Evolutionary conservation across 2,113 vertebrate genomes (phyloP), one percentile per base, ranked within the genome.

Genomic region (Malurus elegans): DNA sequence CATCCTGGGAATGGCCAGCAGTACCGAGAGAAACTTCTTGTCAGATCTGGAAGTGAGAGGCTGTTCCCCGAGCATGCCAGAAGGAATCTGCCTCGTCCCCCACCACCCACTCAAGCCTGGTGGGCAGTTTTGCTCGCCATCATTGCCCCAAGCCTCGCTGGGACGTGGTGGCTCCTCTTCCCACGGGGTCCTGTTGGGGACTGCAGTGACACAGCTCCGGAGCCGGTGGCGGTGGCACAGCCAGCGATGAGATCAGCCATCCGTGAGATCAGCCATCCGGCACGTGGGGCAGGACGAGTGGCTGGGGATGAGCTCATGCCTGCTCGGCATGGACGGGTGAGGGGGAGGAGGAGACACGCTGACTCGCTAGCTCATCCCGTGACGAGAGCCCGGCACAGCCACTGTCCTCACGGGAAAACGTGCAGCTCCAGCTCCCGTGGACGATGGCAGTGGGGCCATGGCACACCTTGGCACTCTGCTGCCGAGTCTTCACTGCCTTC

Each of bases 281-380:
- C 89, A 93, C 78, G 2, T 0, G 40, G 91, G 8, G 64, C 29
- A 74, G 79, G 60, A 53, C 9, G 23, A 95, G 84, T 9, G 93
- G 95, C 84, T 85, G 11, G 32, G 58, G 86, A 93, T 97, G 97
- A 97, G 95, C 92, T 97, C 94, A 97, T 91, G 69, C 88, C 60
- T 81, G 88, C 84, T 58, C 82, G 4, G 54, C 16, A 8, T 47
- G 51, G 65, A 66, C 2, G 40, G 91, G 86, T 5, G 53, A 76
- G 66, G 74, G 82, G 78, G 61, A 90, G 95, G 92, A 96, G 92
- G 51, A 84, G 79, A 54, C 74, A 86, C 12, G 6, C 85, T 76
- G 88, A 66, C 66, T 88, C 4, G 2, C 51, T 75, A 58, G 83
- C 72, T 79, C 94, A 76, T 78, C 88, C 92, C 71, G 12, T 66